Evolutionary conservation across 2,113 vertebrate genomes (phyloP), one percentile per base, ranked within the genome.

Genomic region (Rana temporaria): DNA sequence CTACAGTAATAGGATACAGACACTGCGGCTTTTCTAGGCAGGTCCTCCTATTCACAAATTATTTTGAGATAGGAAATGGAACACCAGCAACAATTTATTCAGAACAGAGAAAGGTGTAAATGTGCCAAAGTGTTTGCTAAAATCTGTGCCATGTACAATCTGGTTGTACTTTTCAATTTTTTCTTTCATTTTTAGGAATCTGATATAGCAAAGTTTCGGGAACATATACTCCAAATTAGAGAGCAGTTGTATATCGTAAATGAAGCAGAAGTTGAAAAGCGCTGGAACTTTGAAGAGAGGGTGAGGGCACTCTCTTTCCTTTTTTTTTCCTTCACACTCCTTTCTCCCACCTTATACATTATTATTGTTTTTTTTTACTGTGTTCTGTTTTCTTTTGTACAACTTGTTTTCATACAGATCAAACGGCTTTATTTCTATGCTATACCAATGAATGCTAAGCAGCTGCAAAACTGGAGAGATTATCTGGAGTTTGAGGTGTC

Each of bases 341-440:
- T 62, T 22, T 34, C 34, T 19, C 4, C 65, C 30, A 18, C 14
- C 65, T 1, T 34, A 4, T 24, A 3, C 62, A 18, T 26, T n/a
- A n/a, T 30, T 65, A 2, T 30, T 65, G 5, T 67, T 65, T 65
- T 65, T 38, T 66, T 16, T 66, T 1, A 66, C 64, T 5, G 34
- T 66, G 26, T 30, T 20, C 1, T 66, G 8, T 26, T 14, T 11
- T 66, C 8, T 32, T 48, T 12, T 48, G 6, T 7, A 62, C 12
- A 19, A n/a, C 18, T 76, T 53, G 17, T 64, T 11, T 80, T 59
- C 3, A 17, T 59, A 14, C 62, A 96, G 95, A 95, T 96, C 84
- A 96, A 95, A 78, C 89, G 95, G 0, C 95, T 95, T 0, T 96
- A 96, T 73, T 96, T 96, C 83, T 94, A 95, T 0, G 94, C 96